Conservation (phyloP, 2,888 invertebrate species). For the Rotaria macrura region DNA sequence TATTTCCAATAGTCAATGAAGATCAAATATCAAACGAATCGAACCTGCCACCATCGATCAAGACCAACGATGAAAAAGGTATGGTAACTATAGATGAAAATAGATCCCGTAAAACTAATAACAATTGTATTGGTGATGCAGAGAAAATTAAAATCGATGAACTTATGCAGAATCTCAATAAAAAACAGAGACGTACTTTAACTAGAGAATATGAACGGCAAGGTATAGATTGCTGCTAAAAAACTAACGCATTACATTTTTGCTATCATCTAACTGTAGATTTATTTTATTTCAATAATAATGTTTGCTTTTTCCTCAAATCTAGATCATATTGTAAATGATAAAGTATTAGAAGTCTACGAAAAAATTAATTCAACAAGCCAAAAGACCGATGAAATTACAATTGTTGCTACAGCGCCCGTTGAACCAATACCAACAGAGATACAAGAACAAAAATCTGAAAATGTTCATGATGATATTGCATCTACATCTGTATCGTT, state of each 20-base stretch:
- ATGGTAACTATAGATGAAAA: neutral
- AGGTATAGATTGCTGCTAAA: neutral
- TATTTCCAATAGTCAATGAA: neutral
- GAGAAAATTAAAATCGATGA: neutral
- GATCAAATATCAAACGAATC: neutral
- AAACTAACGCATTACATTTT: too few species aligned
- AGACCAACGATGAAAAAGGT: neutral
- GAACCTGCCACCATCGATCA: neutral
- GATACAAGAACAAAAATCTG: neutral
- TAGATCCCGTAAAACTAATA: neutral
- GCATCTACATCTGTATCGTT: neutral
- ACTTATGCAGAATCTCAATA: neutral
- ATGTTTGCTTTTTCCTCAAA: neutral
- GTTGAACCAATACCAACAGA: neutral
- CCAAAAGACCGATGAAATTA: neutral
- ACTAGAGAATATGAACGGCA: neutral
- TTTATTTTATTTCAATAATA: too few species aligned
- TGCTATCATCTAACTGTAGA: too few species aligned
- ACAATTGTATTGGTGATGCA: neutral
- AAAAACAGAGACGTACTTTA: neutral
- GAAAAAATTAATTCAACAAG: neutral
- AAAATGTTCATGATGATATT: neutral
- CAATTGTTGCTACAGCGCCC: neutral
- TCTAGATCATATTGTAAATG: neutral
- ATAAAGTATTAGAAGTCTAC: neutral